Evolutionary conservation across 1,140 invertebrate genomes (phyloP), one percentile per base, ranked within the genome.

Genomic region (Drosophila nikananu): DNA sequence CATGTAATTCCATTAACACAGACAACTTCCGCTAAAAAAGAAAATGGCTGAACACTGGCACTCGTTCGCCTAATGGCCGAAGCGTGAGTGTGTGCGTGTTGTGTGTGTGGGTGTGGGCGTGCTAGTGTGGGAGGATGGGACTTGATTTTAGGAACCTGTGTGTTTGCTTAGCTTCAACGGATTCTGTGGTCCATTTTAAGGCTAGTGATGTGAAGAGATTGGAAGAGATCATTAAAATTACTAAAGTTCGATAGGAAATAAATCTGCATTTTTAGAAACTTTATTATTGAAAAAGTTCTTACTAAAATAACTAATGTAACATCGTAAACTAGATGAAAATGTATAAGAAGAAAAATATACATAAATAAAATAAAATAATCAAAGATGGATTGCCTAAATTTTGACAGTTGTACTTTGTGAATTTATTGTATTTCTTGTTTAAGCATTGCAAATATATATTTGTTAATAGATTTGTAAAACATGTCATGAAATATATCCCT

Each of bases 1-100:
- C 83, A 82, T 86, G 83, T 86, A 86, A 86, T 86, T 86, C 83
- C 83, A 86, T 86, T 86, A 86, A 86, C 78, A 86, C 83, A 86
- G 82, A 86, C 78, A 86, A 86, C 83, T 81, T 86, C 83, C 83
- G 83, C 67, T 86, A 66, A 67, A 76, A 37, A 62, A 81, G 81
- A 71, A 86, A 86, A 86, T 86, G 83, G 75, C 61, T 71, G 81
- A 73, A 74, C 49, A 77, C 81, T 65, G 72, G 66, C 76, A 80
- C 81, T 67, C 68, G 61, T 49, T 63, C 52, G 81, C 48, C 80
- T 86, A 86, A 86, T 86, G 83, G 82, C 59, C 77, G 59, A 73
- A 48, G 51, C 63, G 60, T 65, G 68, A 59, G 73, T 64, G 46
- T 41, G 58, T 42, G 49, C 44, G 59, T 52, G 70, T 41, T 41